Conservation (phyloP, 1,140 invertebrate species). For the Coelopa frigida region DNA sequence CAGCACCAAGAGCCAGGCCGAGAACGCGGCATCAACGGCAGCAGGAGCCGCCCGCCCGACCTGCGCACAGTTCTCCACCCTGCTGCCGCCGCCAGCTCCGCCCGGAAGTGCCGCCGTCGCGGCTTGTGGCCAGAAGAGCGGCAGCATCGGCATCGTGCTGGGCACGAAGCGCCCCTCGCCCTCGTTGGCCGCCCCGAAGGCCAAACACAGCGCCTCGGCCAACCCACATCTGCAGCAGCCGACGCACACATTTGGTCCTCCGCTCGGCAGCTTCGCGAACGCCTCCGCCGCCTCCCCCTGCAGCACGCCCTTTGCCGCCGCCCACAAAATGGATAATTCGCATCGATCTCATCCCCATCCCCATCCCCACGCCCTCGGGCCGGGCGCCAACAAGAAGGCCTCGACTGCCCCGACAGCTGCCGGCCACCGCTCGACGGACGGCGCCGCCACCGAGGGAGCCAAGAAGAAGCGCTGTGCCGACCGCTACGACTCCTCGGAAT, state of each 20-base stretch:
- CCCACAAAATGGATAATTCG: slow-evolving; percentile 31
- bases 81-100: neutral
- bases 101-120: slow-evolving; percentile 11
- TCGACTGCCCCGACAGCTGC: slow-evolving; percentile 3
- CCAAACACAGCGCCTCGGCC: too few species aligned
- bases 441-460: slow-evolving; percentile 23
- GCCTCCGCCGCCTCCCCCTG: neutral
- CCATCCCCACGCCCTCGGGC: too few species aligned
- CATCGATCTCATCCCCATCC: slow-evolving; percentile 37
- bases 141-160: slow-evolving; percentile 27
- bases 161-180: slow-evolving; percentile 22
- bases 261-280: slow-evolving; percentile 5
- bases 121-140: slow-evolving; percentile 9
- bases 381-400: slow-evolving; percentile 3
- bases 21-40: neutral
- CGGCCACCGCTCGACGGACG: slow-evolving; percentile 49
- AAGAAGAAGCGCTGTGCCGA: slow-evolving; percentile 77
- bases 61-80: neutral
- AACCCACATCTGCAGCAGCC: too few species aligned
- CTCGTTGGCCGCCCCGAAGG: too few species aligned
- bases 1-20: neutral
- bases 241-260: too few species aligned
- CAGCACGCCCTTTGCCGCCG: slow-evolving; percentile 4
- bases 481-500: slow-evolving; percentile 82
- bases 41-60: neutral